A percentile compares a stretch with the other conserved stretches of the same genome.
Conservation (phyloP, 1,140 invertebrate species). For the Carposina sasakii region DNA sequence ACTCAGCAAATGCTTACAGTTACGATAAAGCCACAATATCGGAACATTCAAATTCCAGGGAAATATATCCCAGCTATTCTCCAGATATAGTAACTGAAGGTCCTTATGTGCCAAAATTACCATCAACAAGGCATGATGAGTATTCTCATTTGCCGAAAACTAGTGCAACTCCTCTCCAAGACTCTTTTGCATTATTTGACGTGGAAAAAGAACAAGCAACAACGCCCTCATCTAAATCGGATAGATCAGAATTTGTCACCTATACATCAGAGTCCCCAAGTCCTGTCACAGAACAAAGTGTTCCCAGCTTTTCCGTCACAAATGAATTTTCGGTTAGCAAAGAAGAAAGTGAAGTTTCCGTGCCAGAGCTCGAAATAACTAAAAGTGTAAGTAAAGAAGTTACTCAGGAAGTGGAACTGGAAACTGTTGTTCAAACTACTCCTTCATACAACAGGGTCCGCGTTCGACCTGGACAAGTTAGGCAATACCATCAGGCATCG, state of each 20-base stretch:
- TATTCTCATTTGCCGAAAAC: conserved; percentile 37
- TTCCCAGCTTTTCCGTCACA: conserved; percentile 26
- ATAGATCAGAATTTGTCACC: conserved; percentile 22
- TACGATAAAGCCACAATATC: conserved; percentile 49
- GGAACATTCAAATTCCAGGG: no score
- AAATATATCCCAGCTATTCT: no score
- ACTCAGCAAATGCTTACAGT: conserved; percentile 60
- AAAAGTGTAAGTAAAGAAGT: conserved; percentile 29
- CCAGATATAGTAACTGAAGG: no score
- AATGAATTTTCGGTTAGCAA: conserved; percentile 25
- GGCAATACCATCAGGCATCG: conserved; percentile 52
- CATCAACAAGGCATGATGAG: conserved; percentile 34
- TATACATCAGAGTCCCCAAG: conserved; percentile 25
- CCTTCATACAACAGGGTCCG: conserved; percentile 61
- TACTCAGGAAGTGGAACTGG: conserved; percentile 32
- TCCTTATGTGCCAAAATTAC: conserved; percentile 28
- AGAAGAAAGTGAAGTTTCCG: conserved; percentile 30
- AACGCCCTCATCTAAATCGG: conserved; percentile 12
- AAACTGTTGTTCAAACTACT: conserved; percentile 50
- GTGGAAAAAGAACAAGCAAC: conserved; percentile 9
- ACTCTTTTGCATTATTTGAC: conserved; percentile 27
- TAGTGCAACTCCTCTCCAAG: conserved; percentile 33
- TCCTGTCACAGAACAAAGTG: conserved; percentile 31
- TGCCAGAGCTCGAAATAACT: conserved; percentile 29
- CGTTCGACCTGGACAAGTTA: conserved; percentile 55